Conservation (phyloP, 2,113 vertebrate genomes). For the Rattus rattus region DNA sequence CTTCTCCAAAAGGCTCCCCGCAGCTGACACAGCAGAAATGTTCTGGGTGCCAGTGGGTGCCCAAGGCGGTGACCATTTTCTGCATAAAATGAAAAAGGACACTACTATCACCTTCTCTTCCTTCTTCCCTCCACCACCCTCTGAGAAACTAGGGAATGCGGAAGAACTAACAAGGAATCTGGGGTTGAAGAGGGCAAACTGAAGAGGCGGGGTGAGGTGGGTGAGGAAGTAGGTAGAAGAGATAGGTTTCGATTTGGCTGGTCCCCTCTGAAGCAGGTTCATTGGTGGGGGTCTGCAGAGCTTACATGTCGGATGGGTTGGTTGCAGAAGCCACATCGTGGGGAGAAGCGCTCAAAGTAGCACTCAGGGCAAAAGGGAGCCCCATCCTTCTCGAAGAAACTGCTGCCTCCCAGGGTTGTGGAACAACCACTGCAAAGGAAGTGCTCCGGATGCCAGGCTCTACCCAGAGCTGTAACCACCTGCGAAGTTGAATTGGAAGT, state of each 20-base stretch:
- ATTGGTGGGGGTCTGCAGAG: rapidly evolving
- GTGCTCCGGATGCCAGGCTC: constrained; percentile 95
- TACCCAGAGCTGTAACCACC: constrained; percentile 94
- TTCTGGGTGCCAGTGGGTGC: constrained; percentile 96
- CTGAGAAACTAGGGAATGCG: background rate
- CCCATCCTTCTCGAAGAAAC: constrained; percentile 96
- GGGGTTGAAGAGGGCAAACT: background rate
- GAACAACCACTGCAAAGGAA: constrained; percentile 93
- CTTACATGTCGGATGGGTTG: constrained; percentile 94
- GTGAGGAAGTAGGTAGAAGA: background rate
- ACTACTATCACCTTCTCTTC: background rate
- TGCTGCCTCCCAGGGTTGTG: constrained; percentile 91
- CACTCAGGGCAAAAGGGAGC: constrained; percentile 94
- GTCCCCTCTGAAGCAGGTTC: background rate
- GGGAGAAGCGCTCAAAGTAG: constrained; percentile 94
- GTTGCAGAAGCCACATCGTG: constrained; percentile 93
- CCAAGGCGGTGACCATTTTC: constrained; percentile 96
- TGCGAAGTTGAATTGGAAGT: constrained; percentile 66
- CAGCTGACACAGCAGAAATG: constrained; percentile 96
- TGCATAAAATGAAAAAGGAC: constrained; percentile 67
- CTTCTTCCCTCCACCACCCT: background rate
- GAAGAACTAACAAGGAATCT: background rate
- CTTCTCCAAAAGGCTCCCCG: constrained; percentile 92
- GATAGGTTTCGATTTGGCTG: background rate
- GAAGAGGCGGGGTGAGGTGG: background rate